phyloP scores from a whole-genome alignment of 2,888 invertebrate species.

The Aleiodes alternator region DNA sequence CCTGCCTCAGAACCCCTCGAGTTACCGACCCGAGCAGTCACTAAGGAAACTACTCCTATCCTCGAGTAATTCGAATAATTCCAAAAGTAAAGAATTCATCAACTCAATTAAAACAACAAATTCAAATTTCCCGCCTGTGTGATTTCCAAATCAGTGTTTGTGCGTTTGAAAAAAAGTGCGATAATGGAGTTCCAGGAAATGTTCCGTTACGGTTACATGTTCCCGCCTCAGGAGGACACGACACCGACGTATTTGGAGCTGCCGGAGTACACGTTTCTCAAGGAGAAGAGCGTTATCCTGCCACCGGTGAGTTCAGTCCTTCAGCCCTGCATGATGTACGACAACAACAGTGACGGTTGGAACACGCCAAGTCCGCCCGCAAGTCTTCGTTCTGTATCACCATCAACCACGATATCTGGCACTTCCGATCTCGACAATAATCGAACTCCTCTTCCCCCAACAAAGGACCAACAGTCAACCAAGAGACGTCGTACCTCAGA shows the following conservation, averaged over 20 bases:
- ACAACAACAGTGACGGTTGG: conserved; percentile 73
- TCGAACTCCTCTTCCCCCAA: conserved; percentile 10
- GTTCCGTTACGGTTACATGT: conserved; percentile 74
- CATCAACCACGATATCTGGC: conserved; percentile 66
- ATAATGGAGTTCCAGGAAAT: conserved; percentile 72
- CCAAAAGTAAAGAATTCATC: too few relatives aligned
- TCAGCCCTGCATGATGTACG: conserved; percentile 57
- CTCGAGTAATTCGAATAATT: too few relatives aligned
- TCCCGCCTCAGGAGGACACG: conserved; percentile 68
- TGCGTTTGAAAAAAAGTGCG: conserved; percentile 3
- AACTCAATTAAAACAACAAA: not conserved
- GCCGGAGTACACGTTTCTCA: conserved; percentile 65
- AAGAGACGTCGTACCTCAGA: conserved; percentile 32
- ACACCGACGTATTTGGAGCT: conserved; percentile 67
- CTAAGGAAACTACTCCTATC: too few relatives aligned
- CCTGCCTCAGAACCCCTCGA: conserved; percentile 68
- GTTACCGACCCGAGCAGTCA: conserved; percentile 47
- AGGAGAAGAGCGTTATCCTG: conserved; percentile 63
- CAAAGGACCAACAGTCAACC: conserved; percentile 1
- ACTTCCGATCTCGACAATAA: conserved; percentile 67
- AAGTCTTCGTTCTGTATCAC: conserved; percentile 71
- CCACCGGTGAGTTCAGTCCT: conserved; percentile 67
- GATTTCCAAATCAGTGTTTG: not conserved
- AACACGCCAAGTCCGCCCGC: conserved; percentile 72
- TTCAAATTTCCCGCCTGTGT: conserved; percentile 24